phyloP scores from a whole-genome alignment of 1,140 invertebrate genomes.

The Diachasmimorpha longicaudata region DNA sequence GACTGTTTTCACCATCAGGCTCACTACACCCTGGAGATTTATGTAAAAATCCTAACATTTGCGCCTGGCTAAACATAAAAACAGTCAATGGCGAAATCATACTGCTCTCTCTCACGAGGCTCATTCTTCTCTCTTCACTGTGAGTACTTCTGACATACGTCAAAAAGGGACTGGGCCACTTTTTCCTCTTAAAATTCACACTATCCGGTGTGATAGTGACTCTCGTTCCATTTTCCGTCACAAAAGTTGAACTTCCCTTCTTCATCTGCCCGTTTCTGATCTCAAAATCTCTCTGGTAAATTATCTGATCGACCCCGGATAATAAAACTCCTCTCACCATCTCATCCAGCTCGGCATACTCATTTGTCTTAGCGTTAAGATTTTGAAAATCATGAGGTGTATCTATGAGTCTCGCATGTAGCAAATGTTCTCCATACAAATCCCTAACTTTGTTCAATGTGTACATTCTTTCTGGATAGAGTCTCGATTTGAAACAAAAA shows the following conservation, averaged over 20 bases:
- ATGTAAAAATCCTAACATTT: conserved; percentile 28
- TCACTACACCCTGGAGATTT: conserved; percentile 17
- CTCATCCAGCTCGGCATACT: conserved; percentile 61
- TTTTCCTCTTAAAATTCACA: conserved; percentile 63
- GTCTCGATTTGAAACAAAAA: conserved; percentile 51
- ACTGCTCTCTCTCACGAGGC: conserved; percentile 62
- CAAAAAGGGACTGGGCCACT: conserved; percentile 51
- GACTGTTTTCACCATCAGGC: conserved; percentile 30
- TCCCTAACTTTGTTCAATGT: conserved; percentile 55
- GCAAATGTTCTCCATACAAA: conserved; percentile 42
- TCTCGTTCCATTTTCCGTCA: conserved; percentile 56
- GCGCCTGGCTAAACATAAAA: conserved; percentile 59
- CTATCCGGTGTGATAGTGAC: conserved; percentile 64
- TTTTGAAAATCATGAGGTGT: conserved; percentile 36
- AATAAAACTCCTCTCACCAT: conserved; percentile 61
- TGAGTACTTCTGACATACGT: conserved; percentile 60
- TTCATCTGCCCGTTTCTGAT: conserved; percentile 60
- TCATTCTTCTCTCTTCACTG: conserved; percentile 54
- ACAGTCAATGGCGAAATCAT: conserved; percentile 63
- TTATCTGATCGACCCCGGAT: conserved; percentile 61
- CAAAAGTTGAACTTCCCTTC: conserved; percentile 45
- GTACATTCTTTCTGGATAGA: conserved; percentile 56
- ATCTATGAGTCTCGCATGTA: neutral
- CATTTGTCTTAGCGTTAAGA: conserved; percentile 39
- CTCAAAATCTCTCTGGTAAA: conserved; percentile 55